Percentiles rank a stretch among this genome's conserved stretches.
These are phyloP conservation scores for Hydropsyche tenuis DNA, from an alignment of 1,140 invertebrate species.

Conservation along the genomic window DNA sequence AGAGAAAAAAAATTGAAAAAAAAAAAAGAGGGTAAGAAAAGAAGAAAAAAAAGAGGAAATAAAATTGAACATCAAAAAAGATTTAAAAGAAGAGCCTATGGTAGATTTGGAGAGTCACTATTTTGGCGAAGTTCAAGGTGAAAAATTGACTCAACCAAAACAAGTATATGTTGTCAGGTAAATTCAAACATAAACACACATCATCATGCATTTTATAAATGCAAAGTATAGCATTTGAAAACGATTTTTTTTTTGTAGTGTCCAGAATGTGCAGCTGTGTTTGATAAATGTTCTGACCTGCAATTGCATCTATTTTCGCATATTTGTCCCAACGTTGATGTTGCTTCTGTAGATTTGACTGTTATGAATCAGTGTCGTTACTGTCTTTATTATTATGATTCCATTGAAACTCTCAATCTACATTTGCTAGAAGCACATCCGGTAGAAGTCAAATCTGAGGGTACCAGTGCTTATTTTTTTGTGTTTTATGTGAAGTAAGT, in stretches of 20 bases:
- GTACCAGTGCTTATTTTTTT: slow-evolving; percentile 65
- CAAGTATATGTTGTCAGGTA: slow-evolving; percentile 57
- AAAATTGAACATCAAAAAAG: slow-evolving; percentile 57
- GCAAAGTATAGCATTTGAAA: slow-evolving; percentile 18
- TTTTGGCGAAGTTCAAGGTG: slow-evolving; percentile 64
- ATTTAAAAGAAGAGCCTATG: slow-evolving; percentile 52
- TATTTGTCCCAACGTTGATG: slow-evolving; percentile 58
- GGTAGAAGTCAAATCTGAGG: slow-evolving; percentile 64
- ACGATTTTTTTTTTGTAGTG: slow-evolving; percentile 57
- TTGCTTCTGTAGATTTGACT: slow-evolving; percentile 34
- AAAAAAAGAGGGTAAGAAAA: slow-evolving; percentile 36
- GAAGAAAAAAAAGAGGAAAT: slow-evolving; percentile 43
- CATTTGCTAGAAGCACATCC: slow-evolving; percentile 68
- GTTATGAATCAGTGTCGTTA: slow-evolving; percentile 60
- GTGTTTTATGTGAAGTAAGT: slow-evolving; percentile 73
- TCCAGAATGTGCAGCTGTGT: slow-evolving; percentile 64
- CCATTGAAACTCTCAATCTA: slow-evolving; percentile 59
- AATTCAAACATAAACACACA: background rate
- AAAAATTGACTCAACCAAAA: slow-evolving; percentile 44
- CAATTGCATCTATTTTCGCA: slow-evolving; percentile 76
- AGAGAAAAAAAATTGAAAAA: slow-evolving; percentile 38
- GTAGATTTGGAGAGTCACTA: slow-evolving; percentile 66
- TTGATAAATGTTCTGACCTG: slow-evolving; percentile 68
- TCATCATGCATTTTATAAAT: background rate
- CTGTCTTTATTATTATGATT: slow-evolving; percentile 63